Base-by-base conservation (phyloP, 2,888 invertebrate species). In the Tribolium freemani region DNA sequence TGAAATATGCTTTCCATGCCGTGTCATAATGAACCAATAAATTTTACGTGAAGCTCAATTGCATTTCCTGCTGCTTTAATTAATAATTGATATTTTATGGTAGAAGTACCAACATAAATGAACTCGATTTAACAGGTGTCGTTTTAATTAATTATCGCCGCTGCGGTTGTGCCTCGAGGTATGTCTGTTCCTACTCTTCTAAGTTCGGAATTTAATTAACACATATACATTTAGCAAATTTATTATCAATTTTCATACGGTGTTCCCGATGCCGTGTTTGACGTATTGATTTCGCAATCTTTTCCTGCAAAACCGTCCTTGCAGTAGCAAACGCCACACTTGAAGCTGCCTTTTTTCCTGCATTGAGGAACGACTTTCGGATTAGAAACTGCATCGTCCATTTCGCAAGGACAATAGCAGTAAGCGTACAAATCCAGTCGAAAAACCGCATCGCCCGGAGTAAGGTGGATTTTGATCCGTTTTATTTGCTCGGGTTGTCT, bases 21-120 rank as follows among this genome's bases (percentile, higher is more conserved):
- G 30, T n/a, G n/a, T 31, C 48, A 69, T 69, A 69, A 69, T 54
- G 54, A 69, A 61, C 69, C 54, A 53, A 69, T 61, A 69, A 69
- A 69, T 69, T 69, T 53, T 50, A 48, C 20, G 11, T 46, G 60
- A 45, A 46, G 46, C 46, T 46, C 48, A 50, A 61, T 48, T 16
- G 38, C 11, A 31, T 44, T 53, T 38, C 53, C 51, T 64, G 53
- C 61, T 44, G 51, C 10, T 53, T 53, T 64, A 51, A 64, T 64
- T 64, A 61, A 61, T 57, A 57, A 57, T 44, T 57, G 57, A 57
- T 44, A 46, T 60, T 60, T 64, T 53, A 51, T 21, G 51, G 10
- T 64, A 10, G 51, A 38, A 64, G 26, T 51, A 61, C 50, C 38
- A 6, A 53, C 21, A 53, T 58, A 58, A 63, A 63, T 21, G 61